Percentiles rank a stretch among this genome's conserved stretches.
Evolutionary conservation across 2,113 vertebrate species (phyloP).

Genomic region (Scytalopus superciliaris): DNA sequence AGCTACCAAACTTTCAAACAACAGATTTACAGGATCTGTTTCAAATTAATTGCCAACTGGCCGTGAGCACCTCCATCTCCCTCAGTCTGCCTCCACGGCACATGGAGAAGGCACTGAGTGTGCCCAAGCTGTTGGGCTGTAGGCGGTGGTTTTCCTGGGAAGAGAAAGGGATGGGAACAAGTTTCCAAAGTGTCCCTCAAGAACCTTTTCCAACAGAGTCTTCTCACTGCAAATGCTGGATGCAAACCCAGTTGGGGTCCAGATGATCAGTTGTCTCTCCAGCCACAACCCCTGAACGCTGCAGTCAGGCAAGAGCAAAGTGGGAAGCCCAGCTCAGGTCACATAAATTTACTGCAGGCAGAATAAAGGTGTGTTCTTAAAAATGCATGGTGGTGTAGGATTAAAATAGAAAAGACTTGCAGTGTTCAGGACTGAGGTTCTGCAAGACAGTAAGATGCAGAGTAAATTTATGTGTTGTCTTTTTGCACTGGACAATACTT

Average conservation of each 20-base stretch:
- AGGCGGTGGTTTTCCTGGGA: not conserved
- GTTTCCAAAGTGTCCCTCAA: not conserved
- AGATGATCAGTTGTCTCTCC: too few relatives aligned
- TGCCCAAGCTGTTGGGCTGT: not conserved
- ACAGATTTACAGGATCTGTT: constrained; percentile 20
- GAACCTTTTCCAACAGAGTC: not conserved
- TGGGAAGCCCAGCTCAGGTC: not conserved
- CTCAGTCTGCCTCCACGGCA: not conserved
- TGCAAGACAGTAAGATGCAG: not conserved
- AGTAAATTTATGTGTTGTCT: not conserved
- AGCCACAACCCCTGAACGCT: not conserved
- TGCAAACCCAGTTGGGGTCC: not conserved
- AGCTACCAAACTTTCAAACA: constrained; percentile 32
- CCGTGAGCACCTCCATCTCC: constrained; percentile 29
- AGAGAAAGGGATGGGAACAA: not conserved
- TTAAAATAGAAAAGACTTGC: not conserved
- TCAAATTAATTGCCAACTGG: constrained; percentile 44
- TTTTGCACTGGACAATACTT: not conserved
- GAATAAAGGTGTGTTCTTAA: not conserved
- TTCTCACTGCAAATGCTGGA: not conserved
- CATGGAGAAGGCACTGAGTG: not conserved
- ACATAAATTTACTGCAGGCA: not conserved
- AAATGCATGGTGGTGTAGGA: not conserved
- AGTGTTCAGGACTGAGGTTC: not conserved
- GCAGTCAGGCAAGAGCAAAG: not conserved